Percentiles rank a stretch among this genome's conserved stretches.
Evolutionary conservation across 2,888 invertebrate species (phyloP).

Genomic region (Latrodectus elegans): DNA sequence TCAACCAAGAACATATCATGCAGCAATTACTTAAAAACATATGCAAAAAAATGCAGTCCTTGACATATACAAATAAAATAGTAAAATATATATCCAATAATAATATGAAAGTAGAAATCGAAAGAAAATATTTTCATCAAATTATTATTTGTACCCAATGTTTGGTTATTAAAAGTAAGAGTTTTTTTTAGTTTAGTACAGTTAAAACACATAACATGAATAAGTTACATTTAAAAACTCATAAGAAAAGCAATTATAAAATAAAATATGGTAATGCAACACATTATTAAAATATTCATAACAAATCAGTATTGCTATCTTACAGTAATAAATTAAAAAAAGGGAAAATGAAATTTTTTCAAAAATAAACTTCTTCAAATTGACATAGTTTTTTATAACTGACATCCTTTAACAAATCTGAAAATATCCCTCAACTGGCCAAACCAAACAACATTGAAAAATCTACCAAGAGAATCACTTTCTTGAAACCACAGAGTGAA

Average conservation of each 20-base stretch:
- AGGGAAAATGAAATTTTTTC: too few relatives aligned
- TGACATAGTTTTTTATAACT: too few relatives aligned
- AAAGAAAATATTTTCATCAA: conserved; percentile 3
- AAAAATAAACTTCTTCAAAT: too few relatives aligned
- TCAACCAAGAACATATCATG: not conserved
- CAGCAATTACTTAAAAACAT: not conserved
- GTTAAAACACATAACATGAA: not conserved
- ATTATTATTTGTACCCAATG: not conserved
- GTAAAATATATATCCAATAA: not conserved
- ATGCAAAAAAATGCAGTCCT: not conserved
- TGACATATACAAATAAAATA: not conserved
- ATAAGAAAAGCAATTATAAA: not conserved
- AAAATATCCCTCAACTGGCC: too few relatives aligned
- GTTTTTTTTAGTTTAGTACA: not conserved
- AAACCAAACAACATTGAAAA: too few relatives aligned
- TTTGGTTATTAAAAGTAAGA: not conserved
- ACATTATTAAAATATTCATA: not conserved
- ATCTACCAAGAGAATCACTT: too few relatives aligned
- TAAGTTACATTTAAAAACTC: not conserved
- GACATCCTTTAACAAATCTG: too few relatives aligned
- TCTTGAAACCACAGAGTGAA: too few relatives aligned
- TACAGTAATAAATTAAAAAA: too few relatives aligned
- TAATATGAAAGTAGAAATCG: not conserved
- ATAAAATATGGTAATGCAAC: not conserved
- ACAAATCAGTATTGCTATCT: too few relatives aligned